Evolutionary conservation across 2,888 invertebrate genomes (phyloP), one percentile per base, ranked within the genome.

Genomic region (Exephanes ischioxanthus): DNA sequence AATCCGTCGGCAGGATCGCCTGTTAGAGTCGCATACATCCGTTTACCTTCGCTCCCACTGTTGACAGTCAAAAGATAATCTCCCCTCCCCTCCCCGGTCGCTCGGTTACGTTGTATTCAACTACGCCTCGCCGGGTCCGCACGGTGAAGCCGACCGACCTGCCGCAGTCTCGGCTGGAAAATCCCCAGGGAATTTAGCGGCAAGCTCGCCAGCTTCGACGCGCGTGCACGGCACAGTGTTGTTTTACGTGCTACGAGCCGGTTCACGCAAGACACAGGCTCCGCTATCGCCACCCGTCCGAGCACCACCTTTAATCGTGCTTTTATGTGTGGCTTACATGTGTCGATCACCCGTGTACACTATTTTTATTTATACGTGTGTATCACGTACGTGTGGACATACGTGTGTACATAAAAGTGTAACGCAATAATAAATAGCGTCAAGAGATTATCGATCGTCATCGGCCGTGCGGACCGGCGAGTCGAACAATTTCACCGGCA

Each of bases 41-140:
- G 41, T 77, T n/a, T 51, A 48, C 58, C 55, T 45, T 77, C 45
- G n/a, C 30, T 48, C 33, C 14, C 14, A 6, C 61, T 78, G 77
- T 68, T 73, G 72, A 78, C 78, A 33, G 72, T 67, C 71, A 48
- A 73, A 72, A 73, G 83, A 78, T 55, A 55, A 72, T 78, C 58
- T 78, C 14, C 66, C 63, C 61, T 37, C 33, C 48, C 7, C n/a
- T 51, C 48, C 33, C 68, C 1, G 19, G n/a, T 61, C 45, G 45
- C 30, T 16, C 16, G 45, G 33, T 14, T 51, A 33, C 33, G 37
- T 67, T 19, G 30, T 14, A 14, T 71, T 53, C 26, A 16, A 30
- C 30, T 1, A 33, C 58, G 5, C 6, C 11, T 19, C 7, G 51
- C 37, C 30, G 2, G 3, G 22, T 51, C 61, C 16, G 14, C 30